A percentile compares a stretch with the other conserved stretches of the same genome.
These are phyloP conservation scores for Eucidaris tribuloides DNA, from an alignment of 35 echinoderm and acorn worm genomes.

Conservation along the genomic window DNA sequence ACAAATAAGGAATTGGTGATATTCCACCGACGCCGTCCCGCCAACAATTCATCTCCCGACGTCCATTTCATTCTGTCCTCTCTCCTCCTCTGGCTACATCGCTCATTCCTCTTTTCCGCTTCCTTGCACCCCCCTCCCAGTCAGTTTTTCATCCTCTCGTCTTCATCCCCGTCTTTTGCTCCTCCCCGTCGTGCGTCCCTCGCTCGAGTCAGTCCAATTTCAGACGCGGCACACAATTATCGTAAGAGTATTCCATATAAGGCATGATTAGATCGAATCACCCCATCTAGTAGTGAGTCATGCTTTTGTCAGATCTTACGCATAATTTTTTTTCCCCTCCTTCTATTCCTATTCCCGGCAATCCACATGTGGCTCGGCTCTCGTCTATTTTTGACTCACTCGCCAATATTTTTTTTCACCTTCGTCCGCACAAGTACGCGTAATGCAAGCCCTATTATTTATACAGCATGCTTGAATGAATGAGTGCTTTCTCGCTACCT, in stretches of 20 bases:
- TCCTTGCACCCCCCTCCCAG: neutral
- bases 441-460: slow-evolving; percentile 18
- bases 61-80: too few relatives aligned
- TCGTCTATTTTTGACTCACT: slow-evolving; percentile 1
- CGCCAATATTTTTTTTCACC: neutral
- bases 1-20: too few relatives aligned
- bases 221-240: neutral
- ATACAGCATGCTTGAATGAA: slow-evolving; percentile 15
- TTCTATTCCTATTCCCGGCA: neutral
- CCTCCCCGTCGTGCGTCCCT: neutral
- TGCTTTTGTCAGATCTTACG: neutral
- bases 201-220: slow-evolving; percentile 12
- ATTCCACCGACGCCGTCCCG: too few relatives aligned
- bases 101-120: neutral
- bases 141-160: neutral
- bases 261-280: slow-evolving; percentile 2
- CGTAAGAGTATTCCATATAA: slow-evolving; percentile 28
- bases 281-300: slow-evolving; percentile 12
- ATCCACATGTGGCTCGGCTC: neutral
- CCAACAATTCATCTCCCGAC: too few relatives aligned
- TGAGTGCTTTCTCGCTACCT: slow-evolving; percentile 9
- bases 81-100: too few relatives aligned
- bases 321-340: neutral
- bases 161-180: neutral
- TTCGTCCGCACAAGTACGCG: neutral